Evolutionary conservation across 2,888 invertebrate species (phyloP).

Genomic region (Sinodicranocentrus sp.): DNA sequence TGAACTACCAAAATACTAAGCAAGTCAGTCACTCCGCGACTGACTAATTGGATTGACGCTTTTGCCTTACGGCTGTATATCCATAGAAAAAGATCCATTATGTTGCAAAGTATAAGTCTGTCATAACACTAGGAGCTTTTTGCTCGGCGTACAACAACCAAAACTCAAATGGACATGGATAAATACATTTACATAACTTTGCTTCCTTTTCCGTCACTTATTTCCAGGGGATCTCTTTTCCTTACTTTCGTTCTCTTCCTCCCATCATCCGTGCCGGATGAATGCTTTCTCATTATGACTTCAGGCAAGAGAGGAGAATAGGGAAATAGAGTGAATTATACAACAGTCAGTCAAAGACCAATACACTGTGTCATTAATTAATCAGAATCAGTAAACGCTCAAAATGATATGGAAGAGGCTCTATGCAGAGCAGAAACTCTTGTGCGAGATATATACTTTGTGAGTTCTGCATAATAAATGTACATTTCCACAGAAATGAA

Average conservation of each 20-base stretch:
- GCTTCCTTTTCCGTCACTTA: slow-evolving; percentile 14
- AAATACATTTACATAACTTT: slow-evolving; percentile 31
- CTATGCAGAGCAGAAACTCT: too few relatives aligned
- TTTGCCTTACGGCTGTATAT: slow-evolving; percentile 2
- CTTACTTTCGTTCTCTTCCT: too few relatives aligned
- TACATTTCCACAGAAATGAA: too few relatives aligned
- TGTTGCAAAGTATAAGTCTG: background rate
- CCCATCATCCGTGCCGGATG: too few relatives aligned
- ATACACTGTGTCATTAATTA: slow-evolving; percentile 1
- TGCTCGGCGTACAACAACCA: background rate
- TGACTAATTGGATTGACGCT: slow-evolving; percentile 54
- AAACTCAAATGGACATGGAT: slow-evolving; percentile 12
- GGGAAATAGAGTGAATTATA: slow-evolving; percentile 31
- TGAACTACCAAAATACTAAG: background rate
- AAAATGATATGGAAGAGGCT: too few relatives aligned
- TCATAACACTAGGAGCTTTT: background rate
- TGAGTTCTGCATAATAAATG: too few relatives aligned
- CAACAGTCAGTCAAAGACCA: slow-evolving; percentile 3
- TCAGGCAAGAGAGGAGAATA: too few relatives aligned
- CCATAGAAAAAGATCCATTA: background rate
- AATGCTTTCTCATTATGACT: too few relatives aligned
- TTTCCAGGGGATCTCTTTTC: background rate
- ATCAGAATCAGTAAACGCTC: background rate
- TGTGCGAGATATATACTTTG: too few relatives aligned
- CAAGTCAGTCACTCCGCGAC: background rate